These are phyloP conservation scores for Percopsis omiscomaycus DNA, from an alignment of 2,797 vertebrate species.

Conservation along the genomic window DNA sequence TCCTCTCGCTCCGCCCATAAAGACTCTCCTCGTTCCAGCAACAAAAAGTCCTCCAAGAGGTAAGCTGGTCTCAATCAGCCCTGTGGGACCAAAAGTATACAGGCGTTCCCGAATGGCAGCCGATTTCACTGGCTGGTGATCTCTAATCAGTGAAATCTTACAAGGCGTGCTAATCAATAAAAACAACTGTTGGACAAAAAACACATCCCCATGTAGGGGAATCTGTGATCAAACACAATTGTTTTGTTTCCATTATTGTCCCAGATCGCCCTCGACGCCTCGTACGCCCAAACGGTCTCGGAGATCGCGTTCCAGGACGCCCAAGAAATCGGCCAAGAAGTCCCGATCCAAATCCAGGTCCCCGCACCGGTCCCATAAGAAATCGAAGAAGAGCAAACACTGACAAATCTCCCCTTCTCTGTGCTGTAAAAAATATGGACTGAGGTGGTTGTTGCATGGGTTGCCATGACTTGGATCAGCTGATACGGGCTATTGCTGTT, in stretches of 20 bases:
- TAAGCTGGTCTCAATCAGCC: conserved; percentile 36
- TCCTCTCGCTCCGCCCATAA: conserved; percentile 88
- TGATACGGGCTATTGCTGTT: conserved; percentile 85
- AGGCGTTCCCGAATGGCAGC: no score
- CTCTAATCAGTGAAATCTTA: no score
- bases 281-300: conserved; percentile 95
- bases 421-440: conserved; percentile 77
- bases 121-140: no score
- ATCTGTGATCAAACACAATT: no score
- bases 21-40: conserved; percentile 92
- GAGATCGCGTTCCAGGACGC: conserved; percentile 91
- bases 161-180: no score
- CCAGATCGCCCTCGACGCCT: conserved; percentile 91
- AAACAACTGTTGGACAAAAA: no score
- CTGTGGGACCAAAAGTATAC: not conserved
- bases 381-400: conserved; percentile 99
- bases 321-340: conserved; percentile 95
- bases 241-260: not conserved
- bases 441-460: conserved; percentile 85
- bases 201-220: no score
- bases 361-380: conserved; percentile 99
- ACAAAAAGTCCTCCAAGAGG: conserved; percentile 94
- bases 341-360: conserved; percentile 96
- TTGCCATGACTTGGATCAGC: conserved; percentile 78
- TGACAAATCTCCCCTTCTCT: conserved; percentile 79